phyloP scores from a whole-genome alignment of 2,113 vertebrate species.

The Lophotis ruficrista region DNA sequence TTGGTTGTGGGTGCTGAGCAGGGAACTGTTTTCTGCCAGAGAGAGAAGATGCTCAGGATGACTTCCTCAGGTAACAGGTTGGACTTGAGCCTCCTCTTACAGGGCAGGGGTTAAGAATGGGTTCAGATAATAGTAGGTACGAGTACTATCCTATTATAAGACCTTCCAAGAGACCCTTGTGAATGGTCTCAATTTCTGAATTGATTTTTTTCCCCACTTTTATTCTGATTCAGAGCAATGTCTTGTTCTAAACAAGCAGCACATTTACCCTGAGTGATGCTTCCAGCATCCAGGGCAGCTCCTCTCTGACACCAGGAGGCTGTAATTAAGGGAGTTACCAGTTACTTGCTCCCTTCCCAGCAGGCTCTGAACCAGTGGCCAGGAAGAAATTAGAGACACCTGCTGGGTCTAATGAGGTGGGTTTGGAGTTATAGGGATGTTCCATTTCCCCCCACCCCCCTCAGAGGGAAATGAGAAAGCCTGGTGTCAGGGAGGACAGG shows the following conservation, averaged over 20 bases:
- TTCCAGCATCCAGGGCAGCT: neutral
- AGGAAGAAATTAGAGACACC: neutral
- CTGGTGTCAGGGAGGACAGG: neutral
- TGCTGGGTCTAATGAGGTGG: neutral
- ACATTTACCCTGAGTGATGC: neutral
- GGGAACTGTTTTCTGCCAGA: neutral
- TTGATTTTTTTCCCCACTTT: neutral
- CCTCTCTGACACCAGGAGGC: neutral
- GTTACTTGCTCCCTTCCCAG: neutral
- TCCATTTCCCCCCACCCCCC: accelerated
- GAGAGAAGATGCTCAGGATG: neutral
- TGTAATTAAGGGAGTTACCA: neutral
- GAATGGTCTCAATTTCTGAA: neutral
- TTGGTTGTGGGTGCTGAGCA: neutral
- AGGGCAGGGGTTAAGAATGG: neutral
- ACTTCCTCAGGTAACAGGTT: neutral
- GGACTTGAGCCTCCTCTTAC: neutral
- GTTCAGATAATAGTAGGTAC: neutral
- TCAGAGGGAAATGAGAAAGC: neutral
- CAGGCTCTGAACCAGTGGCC: neutral
- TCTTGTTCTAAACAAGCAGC: neutral
- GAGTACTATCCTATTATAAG: neutral
- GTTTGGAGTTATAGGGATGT: neutral
- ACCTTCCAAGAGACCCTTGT: neutral
- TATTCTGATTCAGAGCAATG: neutral